Evolutionary conservation across 2,888 invertebrate species (phyloP).

Genomic region (Pinctada fucata): DNA sequence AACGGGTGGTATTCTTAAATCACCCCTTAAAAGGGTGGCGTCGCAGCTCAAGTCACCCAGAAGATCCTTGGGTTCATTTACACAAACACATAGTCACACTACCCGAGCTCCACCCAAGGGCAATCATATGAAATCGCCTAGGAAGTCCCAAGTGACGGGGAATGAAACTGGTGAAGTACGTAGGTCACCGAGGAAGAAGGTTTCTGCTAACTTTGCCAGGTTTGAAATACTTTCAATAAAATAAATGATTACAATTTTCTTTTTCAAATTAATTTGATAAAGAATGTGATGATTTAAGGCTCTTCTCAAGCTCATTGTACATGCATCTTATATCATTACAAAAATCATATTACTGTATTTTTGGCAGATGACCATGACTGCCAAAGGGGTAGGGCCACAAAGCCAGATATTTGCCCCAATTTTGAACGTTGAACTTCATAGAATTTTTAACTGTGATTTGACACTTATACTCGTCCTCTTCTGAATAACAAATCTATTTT

Average conservation of each 20-base stretch:
- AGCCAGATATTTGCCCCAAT: no score
- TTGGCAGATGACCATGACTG: no score
- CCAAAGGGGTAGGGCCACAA: no score
- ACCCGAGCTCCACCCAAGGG: background rate
- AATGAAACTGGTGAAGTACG: conserved; percentile 27
- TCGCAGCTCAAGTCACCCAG: background rate
- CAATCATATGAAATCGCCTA: background rate
- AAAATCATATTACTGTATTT: no score
- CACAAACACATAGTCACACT: background rate
- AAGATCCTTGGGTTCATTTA: background rate
- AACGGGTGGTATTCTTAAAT: background rate
- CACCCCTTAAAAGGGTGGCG: background rate
- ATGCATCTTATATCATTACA: no score
- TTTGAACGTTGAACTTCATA: no score
- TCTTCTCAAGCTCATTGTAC: no score
- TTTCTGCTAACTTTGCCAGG: conserved; percentile 14
- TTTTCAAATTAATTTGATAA: no score
- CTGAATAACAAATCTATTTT: no score
- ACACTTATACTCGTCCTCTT: no score
- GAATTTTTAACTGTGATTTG: no score
- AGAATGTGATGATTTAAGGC: conserved; percentile 6
- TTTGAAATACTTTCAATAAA: background rate
- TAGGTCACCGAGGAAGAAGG: conserved; percentile 49
- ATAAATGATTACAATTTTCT: no score
- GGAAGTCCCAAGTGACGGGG: background rate